Evolutionary conservation across 1,140 invertebrate genomes (phyloP).

Genomic region (Leptonema lineaticorne): DNA sequence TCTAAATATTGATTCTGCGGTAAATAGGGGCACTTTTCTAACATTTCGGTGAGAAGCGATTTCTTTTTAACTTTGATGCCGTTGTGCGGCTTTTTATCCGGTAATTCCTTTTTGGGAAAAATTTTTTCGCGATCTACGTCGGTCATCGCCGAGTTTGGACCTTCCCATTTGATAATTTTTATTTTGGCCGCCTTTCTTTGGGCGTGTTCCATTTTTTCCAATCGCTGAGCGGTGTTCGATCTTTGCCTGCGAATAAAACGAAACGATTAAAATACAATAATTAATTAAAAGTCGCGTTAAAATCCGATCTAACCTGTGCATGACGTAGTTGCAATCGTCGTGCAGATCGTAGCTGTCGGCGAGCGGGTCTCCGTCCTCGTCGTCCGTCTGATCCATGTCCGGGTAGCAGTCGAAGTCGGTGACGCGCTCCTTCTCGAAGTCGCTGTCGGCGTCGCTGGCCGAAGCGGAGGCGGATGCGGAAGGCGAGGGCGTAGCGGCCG

Average conservation of each 20-base stretch:
- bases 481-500: slow-evolving; percentile 54
- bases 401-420: slow-evolving; percentile 71
- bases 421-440: slow-evolving; percentile 57
- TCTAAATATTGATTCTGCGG: slow-evolving; percentile 84
- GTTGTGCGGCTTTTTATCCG: slow-evolving; percentile 42
- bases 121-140: slow-evolving; percentile 66
- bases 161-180: slow-evolving; percentile 77
- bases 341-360: slow-evolving; percentile 70
- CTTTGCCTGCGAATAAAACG: slow-evolving; percentile 57
- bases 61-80: slow-evolving; percentile 49
- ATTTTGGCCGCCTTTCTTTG: slow-evolving; percentile 78
- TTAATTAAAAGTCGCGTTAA: neutral
- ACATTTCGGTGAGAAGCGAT: slow-evolving; percentile 69
- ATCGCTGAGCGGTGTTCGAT: slow-evolving; percentile 85
- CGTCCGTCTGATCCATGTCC: slow-evolving; percentile 74
- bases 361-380: slow-evolving; percentile 68
- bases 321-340: slow-evolving; percentile 72
- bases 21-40: slow-evolving; percentile 72
- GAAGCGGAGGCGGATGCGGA: slow-evolving; percentile 59
- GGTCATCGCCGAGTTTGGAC: slow-evolving; percentile 53
- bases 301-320: slow-evolving; percentile 55
- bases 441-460: slow-evolving; percentile 51
- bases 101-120: slow-evolving; percentile 63
- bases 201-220: slow-evolving; percentile 88
- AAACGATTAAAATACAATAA: neutral